phyloP scores from a whole-genome alignment of 1,140 invertebrate species.

The Saccostrea glomerata region DNA sequence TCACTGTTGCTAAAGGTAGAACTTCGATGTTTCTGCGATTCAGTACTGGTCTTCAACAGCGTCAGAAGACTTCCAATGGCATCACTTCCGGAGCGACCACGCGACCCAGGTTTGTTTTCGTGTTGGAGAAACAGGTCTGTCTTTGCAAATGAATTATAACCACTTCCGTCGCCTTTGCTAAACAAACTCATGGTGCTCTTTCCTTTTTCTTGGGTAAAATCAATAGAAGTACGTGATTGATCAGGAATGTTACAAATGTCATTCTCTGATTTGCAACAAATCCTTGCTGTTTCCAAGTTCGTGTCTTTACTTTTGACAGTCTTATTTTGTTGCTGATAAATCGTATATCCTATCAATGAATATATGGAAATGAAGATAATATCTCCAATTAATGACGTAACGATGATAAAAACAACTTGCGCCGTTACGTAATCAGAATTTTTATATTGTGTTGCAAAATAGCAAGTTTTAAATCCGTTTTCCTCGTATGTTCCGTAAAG shows the following conservation, averaged over 20 bases:
- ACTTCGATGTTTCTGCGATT: slow-evolving; percentile 8
- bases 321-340: slow-evolving; percentile 24
- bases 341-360: slow-evolving; percentile 36
- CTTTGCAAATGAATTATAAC: slow-evolving; percentile 23
- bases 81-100: slow-evolving; percentile 2
- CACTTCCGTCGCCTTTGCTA: slow-evolving; percentile 5
- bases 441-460: background rate
- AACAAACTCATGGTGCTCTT: slow-evolving; percentile 8
- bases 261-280: slow-evolving; percentile 4
- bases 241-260: slow-evolving; percentile 9
- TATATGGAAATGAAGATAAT: slow-evolving; percentile 33
- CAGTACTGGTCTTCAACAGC: background rate
- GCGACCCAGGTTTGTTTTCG: background rate
- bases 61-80: slow-evolving; percentile 3
- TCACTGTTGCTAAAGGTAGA: slow-evolving; percentile 16
- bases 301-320: slow-evolving; percentile 19
- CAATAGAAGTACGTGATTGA: slow-evolving; percentile 16
- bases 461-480: background rate
- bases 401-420: slow-evolving; percentile 8
- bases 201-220: slow-evolving; percentile 6
- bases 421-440: background rate
- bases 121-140: slow-evolving; percentile 17
- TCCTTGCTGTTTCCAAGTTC: background rate
- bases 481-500: slow-evolving; percentile 49
- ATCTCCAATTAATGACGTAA: slow-evolving; percentile 19